A percentile compares a stretch with the other conserved stretches of the same genome.
phyloP scores from a whole-genome alignment of 2,113 vertebrate species.

The Andinoacara biseriatus region DNA sequence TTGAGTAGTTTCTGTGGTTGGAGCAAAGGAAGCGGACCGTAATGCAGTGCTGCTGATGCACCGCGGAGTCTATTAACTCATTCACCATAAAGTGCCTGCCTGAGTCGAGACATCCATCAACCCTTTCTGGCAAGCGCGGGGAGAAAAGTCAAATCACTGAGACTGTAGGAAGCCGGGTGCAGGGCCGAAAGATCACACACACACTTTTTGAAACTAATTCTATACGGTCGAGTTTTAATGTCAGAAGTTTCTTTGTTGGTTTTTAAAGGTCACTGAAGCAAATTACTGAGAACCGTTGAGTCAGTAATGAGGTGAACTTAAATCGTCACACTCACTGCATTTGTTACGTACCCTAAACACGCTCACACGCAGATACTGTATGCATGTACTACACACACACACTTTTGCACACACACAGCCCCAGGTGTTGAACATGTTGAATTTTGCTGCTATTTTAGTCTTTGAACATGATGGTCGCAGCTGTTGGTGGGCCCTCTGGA shows the following conservation, averaged over 20 bases:
- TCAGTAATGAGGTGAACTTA: slow-evolving; percentile 49
- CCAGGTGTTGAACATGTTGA: slow-evolving; percentile 73
- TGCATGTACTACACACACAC: neutral
- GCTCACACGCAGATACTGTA: neutral
- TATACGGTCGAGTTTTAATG: slow-evolving; percentile 55
- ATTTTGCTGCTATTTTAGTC: slow-evolving; percentile 67
- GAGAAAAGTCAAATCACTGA: neutral
- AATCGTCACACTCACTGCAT: slow-evolving; percentile 15
- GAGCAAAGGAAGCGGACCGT: slow-evolving; percentile 4
- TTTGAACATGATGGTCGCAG: slow-evolving; percentile 60
- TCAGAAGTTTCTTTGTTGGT: slow-evolving; percentile 40
- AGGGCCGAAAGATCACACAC: slow-evolving; percentile 10
- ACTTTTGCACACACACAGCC: slow-evolving; percentile 43
- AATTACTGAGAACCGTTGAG: slow-evolving; percentile 49
- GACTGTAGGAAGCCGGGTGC: neutral
- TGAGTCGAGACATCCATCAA: slow-evolving; percentile 43
- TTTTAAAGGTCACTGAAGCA: slow-evolving; percentile 68
- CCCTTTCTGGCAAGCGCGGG: neutral
- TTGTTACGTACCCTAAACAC: slow-evolving; percentile 9
- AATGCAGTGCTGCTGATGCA: slow-evolving; percentile 15
- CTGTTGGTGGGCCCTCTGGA: slow-evolving; percentile 47
- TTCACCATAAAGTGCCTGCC: slow-evolving; percentile 31
- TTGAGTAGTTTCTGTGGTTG: slow-evolving; percentile 45
- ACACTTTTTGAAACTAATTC: slow-evolving; percentile 36
- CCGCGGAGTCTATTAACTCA: slow-evolving; percentile 39